Percentiles rank a stretch among this genome's conserved stretches.
These are phyloP conservation scores for Oostethus manadensis DNA, from an alignment of 2,113 vertebrate genomes.

Conservation along the genomic window DNA sequence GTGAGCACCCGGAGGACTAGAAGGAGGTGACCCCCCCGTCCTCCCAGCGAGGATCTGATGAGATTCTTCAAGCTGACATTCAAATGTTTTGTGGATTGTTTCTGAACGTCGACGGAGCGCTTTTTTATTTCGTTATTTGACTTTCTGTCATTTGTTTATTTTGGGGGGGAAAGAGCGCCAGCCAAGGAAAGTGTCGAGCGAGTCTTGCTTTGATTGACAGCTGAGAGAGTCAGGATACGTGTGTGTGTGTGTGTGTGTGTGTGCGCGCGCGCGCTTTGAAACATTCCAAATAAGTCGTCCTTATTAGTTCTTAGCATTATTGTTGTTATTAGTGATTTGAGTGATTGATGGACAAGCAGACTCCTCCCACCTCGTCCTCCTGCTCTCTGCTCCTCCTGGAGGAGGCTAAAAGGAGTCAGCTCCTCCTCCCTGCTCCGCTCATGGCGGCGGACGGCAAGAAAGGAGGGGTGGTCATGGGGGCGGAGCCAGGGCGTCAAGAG, in stretches of 20 bases:
- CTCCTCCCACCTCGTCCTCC: constrained; percentile 54
- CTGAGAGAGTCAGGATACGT: neutral
- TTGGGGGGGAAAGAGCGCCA: neutral
- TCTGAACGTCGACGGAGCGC: constrained; percentile 70
- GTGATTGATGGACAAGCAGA: constrained; percentile 64
- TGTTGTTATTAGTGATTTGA: neutral
- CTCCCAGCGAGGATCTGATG: constrained; percentile 59
- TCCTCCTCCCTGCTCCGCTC: constrained; percentile 30
- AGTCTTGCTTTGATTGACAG: neutral
- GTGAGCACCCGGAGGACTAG: neutral
- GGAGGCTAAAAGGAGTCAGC: constrained; percentile 64
- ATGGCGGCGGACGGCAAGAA: constrained; percentile 28
- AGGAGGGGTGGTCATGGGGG: neutral
- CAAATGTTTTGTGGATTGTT: constrained; percentile 85
- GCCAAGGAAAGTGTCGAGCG: neutral
- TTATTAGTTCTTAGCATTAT: too few relatives aligned
- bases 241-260: too few relatives aligned
- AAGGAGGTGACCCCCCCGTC: constrained; percentile 39
- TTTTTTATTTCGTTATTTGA: constrained; percentile 34
- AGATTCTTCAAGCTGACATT: constrained; percentile 86
- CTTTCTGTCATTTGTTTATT: constrained; percentile 2
- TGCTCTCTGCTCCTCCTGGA: constrained; percentile 62
- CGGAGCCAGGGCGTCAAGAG: constrained; percentile 51
- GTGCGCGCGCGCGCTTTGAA: too few relatives aligned
- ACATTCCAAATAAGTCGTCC: too few relatives aligned